Conservation (phyloP, 2,797 vertebrate species). For the Melanotaenia nigrans region DNA sequence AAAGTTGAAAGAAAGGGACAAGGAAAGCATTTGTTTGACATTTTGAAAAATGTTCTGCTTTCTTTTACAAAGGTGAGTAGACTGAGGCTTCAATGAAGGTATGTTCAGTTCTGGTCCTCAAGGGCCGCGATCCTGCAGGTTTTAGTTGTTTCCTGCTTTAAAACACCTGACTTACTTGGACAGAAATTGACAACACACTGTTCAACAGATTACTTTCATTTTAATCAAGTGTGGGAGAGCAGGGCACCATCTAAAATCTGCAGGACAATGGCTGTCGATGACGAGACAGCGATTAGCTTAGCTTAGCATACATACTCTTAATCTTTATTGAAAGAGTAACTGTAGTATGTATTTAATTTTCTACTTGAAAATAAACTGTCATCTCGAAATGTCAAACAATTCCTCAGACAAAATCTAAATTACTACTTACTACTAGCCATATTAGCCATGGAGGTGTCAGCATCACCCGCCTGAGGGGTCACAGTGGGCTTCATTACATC, state of each 20-base stretch:
- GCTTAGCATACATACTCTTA: not conserved
- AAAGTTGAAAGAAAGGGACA: not conserved
- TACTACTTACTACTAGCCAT: conserved; percentile 96
- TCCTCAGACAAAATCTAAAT: conserved; percentile 17
- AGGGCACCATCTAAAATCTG: not conserved
- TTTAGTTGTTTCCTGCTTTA: not conserved
- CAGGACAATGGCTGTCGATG: not conserved
- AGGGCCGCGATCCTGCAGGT: not conserved
- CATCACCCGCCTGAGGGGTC: conserved; percentile 91
- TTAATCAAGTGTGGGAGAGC: not conserved
- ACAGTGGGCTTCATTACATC: conserved; percentile 97
- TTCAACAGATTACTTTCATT: not conserved
- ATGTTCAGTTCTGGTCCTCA: not conserved
- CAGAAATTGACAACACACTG: not conserved
- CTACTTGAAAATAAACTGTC: not conserved
- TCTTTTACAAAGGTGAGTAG: not conserved
- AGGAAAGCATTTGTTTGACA: conserved; percentile 15
- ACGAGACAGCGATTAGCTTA: not conserved
- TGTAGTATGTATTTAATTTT: not conserved
- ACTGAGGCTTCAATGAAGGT: not conserved
- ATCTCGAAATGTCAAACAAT: conserved; percentile 15
- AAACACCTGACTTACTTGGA: not conserved
- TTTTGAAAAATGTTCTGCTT: conserved; percentile 4
- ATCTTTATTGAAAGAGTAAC: not conserved
- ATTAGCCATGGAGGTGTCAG: conserved; percentile 96